Percentiles rank a stretch among this genome's conserved stretches.
Evolutionary conservation across 2,113 vertebrate genomes (phyloP).

Genomic region (Phyllopteryx taeniolatus): DNA sequence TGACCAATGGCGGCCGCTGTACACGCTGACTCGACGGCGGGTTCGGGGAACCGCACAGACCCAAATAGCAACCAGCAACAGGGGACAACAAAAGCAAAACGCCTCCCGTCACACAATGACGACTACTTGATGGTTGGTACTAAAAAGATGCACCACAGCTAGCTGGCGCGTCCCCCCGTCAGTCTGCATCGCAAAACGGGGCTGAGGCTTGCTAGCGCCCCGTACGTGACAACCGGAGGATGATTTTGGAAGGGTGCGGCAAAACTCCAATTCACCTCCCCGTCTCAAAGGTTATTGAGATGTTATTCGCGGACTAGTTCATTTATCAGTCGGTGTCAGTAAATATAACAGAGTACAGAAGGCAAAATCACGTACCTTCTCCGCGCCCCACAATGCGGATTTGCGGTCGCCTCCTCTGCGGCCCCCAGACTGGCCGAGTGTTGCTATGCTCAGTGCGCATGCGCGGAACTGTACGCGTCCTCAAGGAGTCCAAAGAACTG

Average conservation of each 20-base stretch:
- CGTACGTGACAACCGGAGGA: slow-evolving; percentile 24
- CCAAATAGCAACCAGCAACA: slow-evolving; percentile 30
- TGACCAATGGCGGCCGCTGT: slow-evolving; percentile 47
- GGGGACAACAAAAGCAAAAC: slow-evolving; percentile 33
- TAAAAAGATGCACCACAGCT: not conserved
- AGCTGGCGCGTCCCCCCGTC: not conserved
- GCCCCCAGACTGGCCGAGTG: not conserved
- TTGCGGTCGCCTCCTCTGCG: not conserved
- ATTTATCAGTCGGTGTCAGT: not conserved
- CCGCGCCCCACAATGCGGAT: slow-evolving; percentile 31
- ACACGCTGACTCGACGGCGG: slow-evolving; percentile 22
- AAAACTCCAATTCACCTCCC: no score
- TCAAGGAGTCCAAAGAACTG: not conserved
- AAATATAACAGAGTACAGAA: not conserved
- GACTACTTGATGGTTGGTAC: not conserved
- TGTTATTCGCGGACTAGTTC: not conserved
- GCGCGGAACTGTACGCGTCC: slow-evolving; percentile 33
- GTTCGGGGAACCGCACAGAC: slow-evolving; percentile 30
- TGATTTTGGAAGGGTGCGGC: not conserved
- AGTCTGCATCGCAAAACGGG: not conserved
- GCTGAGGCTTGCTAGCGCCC: slow-evolving; percentile 4
- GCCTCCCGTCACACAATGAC: slow-evolving; percentile 12
- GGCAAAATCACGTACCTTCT: slow-evolving; percentile 39
- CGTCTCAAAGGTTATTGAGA: not conserved
- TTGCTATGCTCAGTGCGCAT: slow-evolving; percentile 40